A percentile compares a stretch with the other conserved stretches of the same genome.
phyloP scores from a whole-genome alignment of 2,797 vertebrate species.

The Diglossa cyanea region DNA sequence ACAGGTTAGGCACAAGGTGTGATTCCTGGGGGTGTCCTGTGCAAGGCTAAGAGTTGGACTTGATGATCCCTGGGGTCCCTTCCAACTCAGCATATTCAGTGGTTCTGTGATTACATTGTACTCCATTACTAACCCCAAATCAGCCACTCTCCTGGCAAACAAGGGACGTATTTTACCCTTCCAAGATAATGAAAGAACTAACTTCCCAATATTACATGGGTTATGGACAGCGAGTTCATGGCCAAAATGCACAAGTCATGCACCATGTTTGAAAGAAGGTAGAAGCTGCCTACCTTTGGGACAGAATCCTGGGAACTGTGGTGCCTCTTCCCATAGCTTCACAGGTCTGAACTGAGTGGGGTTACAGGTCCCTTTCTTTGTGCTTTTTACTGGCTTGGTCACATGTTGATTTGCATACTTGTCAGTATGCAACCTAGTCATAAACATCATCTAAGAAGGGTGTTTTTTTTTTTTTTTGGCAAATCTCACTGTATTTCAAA shows the following conservation, averaged over 20 bases:
- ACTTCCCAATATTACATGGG: neutral
- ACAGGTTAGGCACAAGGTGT: neutral
- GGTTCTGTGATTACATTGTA: neutral
- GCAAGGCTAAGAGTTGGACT: neutral
- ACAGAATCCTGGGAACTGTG: neutral
- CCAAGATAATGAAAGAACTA: neutral
- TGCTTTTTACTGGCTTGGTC: neutral
- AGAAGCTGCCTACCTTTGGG: neutral
- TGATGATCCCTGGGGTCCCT: neutral
- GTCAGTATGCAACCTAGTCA: neutral
- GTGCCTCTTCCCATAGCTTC: neutral
- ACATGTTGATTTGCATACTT: neutral
- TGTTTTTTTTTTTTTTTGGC: neutral
- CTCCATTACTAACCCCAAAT: neutral
- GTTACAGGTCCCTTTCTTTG: neutral
- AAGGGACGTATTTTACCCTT: neutral
- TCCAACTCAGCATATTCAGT: neutral
- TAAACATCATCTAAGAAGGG: neutral
- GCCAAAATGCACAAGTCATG: neutral
- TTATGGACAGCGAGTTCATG: neutral
- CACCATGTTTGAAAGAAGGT: neutral
- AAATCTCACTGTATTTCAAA: neutral
- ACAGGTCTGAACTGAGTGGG: neutral
- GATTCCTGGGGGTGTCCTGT: neutral
- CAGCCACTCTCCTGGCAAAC: neutral